phyloP scores from a whole-genome alignment of 1,140 invertebrate species.

The Drosophila arizonae region DNA sequence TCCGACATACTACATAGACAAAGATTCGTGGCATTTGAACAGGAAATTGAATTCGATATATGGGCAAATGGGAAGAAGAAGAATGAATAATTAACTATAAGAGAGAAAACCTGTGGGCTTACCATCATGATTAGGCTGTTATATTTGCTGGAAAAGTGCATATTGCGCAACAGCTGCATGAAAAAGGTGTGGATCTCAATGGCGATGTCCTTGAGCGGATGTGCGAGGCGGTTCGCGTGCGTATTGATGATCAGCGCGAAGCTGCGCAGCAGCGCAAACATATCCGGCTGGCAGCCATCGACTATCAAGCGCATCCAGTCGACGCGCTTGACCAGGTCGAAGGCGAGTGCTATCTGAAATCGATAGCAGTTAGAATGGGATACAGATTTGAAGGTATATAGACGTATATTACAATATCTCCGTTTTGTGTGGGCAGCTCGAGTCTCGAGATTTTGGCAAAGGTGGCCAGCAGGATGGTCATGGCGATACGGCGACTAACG shows the following conservation, averaged over 20 bases:
- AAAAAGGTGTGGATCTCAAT: slow-evolving; percentile 20
- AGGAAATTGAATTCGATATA: too few relatives aligned
- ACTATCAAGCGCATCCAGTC: slow-evolving; percentile 13
- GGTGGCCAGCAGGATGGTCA: slow-evolving; percentile 17
- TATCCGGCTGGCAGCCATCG: neutral
- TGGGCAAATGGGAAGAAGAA: too few relatives aligned
- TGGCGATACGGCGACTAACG: slow-evolving; percentile 10
- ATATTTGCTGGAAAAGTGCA: slow-evolving; percentile 3
- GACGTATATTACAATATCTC: slow-evolving; percentile 16
- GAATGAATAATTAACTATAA: too few relatives aligned
- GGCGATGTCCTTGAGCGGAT: neutral
- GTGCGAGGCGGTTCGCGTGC: neutral
- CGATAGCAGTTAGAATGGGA: neutral
- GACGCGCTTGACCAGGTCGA: slow-evolving; percentile 14
- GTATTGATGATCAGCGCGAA: slow-evolving; percentile 22
- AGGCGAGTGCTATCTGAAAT: slow-evolving; percentile 15
- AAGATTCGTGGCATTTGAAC: too few relatives aligned
- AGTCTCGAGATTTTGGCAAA: slow-evolving; percentile 11
- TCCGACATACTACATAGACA: too few relatives aligned
- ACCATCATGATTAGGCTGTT: slow-evolving; percentile 32
- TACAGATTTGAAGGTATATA: neutral
- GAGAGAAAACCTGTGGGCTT: neutral
- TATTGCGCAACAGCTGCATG: slow-evolving; percentile 6
- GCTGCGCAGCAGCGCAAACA: slow-evolving; percentile 22
- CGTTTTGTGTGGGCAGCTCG: neutral